A percentile compares a stretch with the other conserved stretches of the same genome.
Evolutionary conservation across 2,888 invertebrate genomes (phyloP).

Genomic region (Agrochola lota): DNA sequence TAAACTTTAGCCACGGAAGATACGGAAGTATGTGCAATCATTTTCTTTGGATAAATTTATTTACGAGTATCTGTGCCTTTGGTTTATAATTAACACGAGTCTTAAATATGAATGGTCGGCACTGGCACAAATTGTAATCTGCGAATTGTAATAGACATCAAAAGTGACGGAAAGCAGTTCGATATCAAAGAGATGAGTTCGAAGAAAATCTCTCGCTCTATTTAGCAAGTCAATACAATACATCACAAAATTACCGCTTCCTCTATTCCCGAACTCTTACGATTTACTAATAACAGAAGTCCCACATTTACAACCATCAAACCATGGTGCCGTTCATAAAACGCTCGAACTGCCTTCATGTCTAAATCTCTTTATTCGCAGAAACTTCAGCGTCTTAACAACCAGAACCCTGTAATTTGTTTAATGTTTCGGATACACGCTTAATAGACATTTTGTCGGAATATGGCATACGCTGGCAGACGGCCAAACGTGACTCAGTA

Average conservation of each 20-base stretch:
- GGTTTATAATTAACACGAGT: neutral
- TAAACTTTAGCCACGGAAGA: neutral
- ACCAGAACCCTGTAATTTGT: conserved; percentile 51
- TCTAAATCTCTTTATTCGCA: conserved; percentile 56
- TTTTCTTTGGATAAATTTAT: neutral
- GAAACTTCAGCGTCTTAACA: conserved; percentile 47
- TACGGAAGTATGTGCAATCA: neutral
- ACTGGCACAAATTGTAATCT: neutral
- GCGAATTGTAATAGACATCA: neutral
- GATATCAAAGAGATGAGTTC: conserved; percentile 6
- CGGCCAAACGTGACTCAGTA: conserved; percentile 61
- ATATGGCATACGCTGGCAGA: conserved; percentile 61
- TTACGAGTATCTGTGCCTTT: neutral
- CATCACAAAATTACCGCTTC: conserved; percentile 1
- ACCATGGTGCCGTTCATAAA: conserved; percentile 50
- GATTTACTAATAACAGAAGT: conserved; percentile 34
- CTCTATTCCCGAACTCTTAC: conserved; percentile 20
- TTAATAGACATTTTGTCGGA: conserved; percentile 60
- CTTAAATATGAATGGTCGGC: neutral
- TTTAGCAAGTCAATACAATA: conserved; percentile 18
- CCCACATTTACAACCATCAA: conserved; percentile 14
- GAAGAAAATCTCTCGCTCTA: conserved; percentile 16
- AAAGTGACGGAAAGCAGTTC: neutral
- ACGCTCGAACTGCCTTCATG: conserved; percentile 18
- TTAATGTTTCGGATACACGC: conserved; percentile 61